Conservation (phyloP, 92 coral and sea anemone species). For the Porites divaricata region DNA sequence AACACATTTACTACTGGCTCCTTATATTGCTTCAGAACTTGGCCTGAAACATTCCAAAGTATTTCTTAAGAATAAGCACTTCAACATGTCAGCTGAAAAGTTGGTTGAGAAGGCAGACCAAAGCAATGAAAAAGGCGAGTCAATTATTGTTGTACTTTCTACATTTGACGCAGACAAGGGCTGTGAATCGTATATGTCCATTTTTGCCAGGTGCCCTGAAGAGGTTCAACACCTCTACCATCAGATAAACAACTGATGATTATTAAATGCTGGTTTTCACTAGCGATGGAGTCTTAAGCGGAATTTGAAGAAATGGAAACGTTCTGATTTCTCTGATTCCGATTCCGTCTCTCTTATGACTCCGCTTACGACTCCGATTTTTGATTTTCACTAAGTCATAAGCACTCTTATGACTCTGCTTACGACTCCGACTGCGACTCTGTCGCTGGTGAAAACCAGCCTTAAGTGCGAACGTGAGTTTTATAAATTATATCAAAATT, state of each 20-base stretch:
- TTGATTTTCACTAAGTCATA: too few relatives aligned
- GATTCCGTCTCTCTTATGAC: too few relatives aligned
- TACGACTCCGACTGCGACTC: too few relatives aligned
- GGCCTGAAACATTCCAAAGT: slow-evolving; percentile 29
- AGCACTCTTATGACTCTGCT: too few relatives aligned
- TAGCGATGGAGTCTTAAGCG: too few relatives aligned
- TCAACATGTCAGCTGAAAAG: slow-evolving; percentile 4
- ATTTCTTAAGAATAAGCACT: slow-evolving; percentile 15
- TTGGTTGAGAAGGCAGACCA: slow-evolving; percentile 37
- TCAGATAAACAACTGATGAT: slow-evolving; percentile 7
- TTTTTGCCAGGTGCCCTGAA: slow-evolving; percentile 33
- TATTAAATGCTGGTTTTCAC: too few relatives aligned
- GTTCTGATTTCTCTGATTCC: too few relatives aligned
- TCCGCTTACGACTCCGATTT: too few relatives aligned
- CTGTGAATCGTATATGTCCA: slow-evolving; percentile 36
- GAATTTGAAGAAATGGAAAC: too few relatives aligned
- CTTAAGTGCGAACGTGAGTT: too few relatives aligned
- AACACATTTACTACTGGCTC: slow-evolving; percentile 46
- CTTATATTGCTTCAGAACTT: slow-evolving; percentile 44
- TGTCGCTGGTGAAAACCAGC: too few relatives aligned
- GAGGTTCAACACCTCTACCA: slow-evolving; percentile 25
- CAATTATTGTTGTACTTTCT: slow-evolving; percentile 17
- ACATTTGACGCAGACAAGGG: slow-evolving; percentile 17
- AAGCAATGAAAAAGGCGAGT: neutral
- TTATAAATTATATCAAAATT: too few relatives aligned